Evolutionary conservation across 2,113 vertebrate genomes (phyloP).

Genomic region (Axis porcinus): DNA sequence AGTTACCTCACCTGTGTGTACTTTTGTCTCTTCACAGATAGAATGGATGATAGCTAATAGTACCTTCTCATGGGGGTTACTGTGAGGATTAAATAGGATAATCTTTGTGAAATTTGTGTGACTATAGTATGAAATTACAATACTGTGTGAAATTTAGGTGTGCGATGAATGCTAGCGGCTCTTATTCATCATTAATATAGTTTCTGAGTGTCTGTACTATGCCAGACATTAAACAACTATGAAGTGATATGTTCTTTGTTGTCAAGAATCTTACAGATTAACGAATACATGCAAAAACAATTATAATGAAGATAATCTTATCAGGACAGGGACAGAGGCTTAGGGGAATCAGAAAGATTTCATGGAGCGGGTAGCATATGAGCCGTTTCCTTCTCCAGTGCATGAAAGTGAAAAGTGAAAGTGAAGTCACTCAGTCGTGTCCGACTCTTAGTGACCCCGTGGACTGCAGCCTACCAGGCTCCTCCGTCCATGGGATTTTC

Average conservation of each 20-base stretch:
- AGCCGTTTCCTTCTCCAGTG: background rate
- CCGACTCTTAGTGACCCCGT: background rate
- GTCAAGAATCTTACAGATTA: background rate
- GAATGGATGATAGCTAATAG: background rate
- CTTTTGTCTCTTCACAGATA: background rate
- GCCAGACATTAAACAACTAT: background rate
- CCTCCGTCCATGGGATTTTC: background rate
- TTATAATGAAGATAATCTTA: background rate
- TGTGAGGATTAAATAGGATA: background rate
- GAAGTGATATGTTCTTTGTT: background rate
- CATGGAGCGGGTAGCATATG: background rate
- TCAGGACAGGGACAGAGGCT: background rate
- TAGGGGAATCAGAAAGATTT: background rate
- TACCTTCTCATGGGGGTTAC: background rate
- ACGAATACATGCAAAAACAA: background rate
- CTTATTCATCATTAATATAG: background rate
- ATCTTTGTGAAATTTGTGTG: background rate
- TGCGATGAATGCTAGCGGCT: background rate
- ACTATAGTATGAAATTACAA: background rate
- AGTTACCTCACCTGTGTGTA: background rate
- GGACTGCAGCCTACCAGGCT: background rate
- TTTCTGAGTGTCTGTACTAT: background rate
- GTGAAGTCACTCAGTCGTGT: background rate
- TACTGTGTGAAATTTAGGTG: background rate
- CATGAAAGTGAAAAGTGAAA: background rate